phyloP scores from a whole-genome alignment of 2,888 invertebrate species.

The Parelbella ahira region DNA sequence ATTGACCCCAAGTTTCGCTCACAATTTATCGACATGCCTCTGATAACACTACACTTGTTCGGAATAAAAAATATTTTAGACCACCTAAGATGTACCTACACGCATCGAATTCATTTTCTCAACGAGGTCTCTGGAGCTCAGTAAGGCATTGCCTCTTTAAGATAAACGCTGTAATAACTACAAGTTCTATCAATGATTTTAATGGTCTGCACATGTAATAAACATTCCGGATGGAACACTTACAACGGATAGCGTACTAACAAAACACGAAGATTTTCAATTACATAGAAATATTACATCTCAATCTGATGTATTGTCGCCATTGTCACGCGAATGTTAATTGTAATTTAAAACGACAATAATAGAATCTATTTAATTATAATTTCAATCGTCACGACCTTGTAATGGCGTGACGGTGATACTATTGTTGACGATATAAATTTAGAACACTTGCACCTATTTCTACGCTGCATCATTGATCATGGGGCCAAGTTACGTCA shows the following conservation, averaged over 20 bases:
- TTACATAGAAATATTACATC: too few relatives aligned
- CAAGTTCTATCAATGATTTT: conserved; percentile 5
- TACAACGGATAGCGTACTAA: too few relatives aligned
- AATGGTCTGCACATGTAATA: too few relatives aligned
- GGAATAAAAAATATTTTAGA: conserved; percentile 24
- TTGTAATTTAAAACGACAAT: conserved; percentile 16
- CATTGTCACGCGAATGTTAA: conserved; percentile 12
- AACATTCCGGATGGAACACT: too few relatives aligned
- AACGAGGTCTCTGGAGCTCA: conserved; percentile 3
- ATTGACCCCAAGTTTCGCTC: conserved; percentile 31
- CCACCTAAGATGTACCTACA: conserved; percentile 17
- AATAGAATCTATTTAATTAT: conserved; percentile 20
- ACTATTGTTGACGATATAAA: conserved; percentile 22
- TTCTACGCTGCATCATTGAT: conserved; percentile 17
- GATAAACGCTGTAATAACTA: conserved; percentile 9
- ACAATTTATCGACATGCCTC: conserved; percentile 26
- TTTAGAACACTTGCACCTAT: conserved; percentile 23
- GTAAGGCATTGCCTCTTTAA: conserved; percentile 12
- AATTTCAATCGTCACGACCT: conserved; percentile 19
- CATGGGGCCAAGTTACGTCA: conserved; percentile 15
- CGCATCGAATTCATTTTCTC: conserved; percentile 12
- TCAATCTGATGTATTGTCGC: conserved; percentile 4
- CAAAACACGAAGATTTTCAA: too few relatives aligned
- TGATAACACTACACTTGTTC: conserved; percentile 24
- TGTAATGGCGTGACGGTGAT: conserved; percentile 16